Conservation (phyloP, 1,140 invertebrate species). For the Psilanteris sp. region DNA sequence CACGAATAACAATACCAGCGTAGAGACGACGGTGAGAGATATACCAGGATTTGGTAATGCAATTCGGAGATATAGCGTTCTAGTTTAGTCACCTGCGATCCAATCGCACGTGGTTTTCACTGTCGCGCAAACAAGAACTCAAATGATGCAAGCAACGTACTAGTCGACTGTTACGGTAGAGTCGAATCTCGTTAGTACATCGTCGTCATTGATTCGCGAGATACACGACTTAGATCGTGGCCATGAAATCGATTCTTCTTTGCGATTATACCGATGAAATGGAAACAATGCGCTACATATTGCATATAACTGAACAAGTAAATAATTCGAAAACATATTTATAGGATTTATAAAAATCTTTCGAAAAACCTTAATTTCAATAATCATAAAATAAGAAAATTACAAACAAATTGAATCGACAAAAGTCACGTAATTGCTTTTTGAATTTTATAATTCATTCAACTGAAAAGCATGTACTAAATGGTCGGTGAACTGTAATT, state of each 20-base stretch:
- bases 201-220: constrained; percentile 36
- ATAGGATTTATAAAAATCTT: no score
- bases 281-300: constrained; percentile 21
- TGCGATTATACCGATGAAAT: constrained; percentile 16
- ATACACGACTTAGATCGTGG: constrained; percentile 37
- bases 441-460: no score
- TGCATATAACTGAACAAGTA: not conserved
- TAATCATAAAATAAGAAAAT: no score
- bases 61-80: constrained; percentile 31
- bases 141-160: constrained; percentile 42
- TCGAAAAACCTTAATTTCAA: no score
- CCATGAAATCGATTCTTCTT: constrained; percentile 36
- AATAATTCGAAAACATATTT: constrained; percentile 13
- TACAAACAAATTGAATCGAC: no score
- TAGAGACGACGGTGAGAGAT: constrained; percentile 23
- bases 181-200: constrained; percentile 38
- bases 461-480: no score
- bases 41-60: constrained; percentile 36
- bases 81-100: constrained; percentile 40
- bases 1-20: constrained; percentile 7
- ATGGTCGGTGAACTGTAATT: no score
- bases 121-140: constrained; percentile 45
- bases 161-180: constrained; percentile 21
- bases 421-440: no score
- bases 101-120: constrained; percentile 38